A percentile compares a stretch with the other conserved stretches of the same genome.
These are phyloP conservation scores for Melanotaenia pygmaea DNA, from an alignment of 2,797 vertebrate genomes.

Conservation along the genomic window DNA sequence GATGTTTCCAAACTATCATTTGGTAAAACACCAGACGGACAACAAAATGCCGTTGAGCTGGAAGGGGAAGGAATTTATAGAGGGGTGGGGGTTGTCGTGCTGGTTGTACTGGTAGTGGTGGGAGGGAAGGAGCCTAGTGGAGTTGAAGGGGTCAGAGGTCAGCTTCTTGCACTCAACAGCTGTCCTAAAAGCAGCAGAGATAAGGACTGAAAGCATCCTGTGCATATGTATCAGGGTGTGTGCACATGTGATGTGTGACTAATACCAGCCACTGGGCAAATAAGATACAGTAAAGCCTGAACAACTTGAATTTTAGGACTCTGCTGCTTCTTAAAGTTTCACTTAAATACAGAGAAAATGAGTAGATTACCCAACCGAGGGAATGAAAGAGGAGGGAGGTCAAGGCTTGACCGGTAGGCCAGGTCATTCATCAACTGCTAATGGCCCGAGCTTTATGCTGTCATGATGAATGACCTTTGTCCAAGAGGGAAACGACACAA, in stretches of 20 bases:
- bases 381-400: constrained; percentile 58
- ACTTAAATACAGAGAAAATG: constrained; percentile 45
- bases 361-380: constrained; percentile 56
- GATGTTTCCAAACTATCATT: constrained; percentile 43
- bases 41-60: constrained; percentile 68
- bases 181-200: constrained; percentile 88
- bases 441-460: constrained; percentile 78
- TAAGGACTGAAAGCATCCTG: constrained; percentile 92
- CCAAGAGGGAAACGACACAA: constrained; percentile 53
- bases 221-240: constrained; percentile 69
- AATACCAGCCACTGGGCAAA: constrained; percentile 80
- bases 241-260: constrained; percentile 31
- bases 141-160: constrained; percentile 85
- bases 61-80: constrained; percentile 82
- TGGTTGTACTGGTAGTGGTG: constrained; percentile 64
- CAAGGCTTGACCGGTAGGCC: constrained; percentile 75
- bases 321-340: constrained; percentile 55
- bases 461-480: constrained; percentile 79
- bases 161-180: constrained; percentile 88
- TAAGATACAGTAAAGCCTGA: constrained; percentile 81
- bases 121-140: constrained; percentile 71
- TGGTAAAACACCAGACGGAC: constrained; percentile 57
- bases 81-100: constrained; percentile 74
- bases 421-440: constrained; percentile 80
- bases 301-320: constrained; percentile 63